Evolutionary conservation across 2,888 invertebrate species (phyloP), one percentile per base, ranked within the genome.

Genomic region (Drosophila meridionalis): DNA sequence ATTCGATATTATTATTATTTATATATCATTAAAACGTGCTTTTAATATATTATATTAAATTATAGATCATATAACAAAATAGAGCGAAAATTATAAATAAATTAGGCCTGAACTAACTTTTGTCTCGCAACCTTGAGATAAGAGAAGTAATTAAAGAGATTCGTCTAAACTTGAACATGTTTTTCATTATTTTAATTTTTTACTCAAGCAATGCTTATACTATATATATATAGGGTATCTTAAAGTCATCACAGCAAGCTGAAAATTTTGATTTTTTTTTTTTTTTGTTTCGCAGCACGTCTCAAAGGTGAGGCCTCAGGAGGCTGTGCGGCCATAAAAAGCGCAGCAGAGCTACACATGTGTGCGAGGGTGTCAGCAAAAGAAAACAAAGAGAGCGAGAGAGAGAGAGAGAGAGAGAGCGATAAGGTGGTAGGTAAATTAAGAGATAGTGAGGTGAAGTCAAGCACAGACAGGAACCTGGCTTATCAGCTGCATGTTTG

Each of bases 401-500:
- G 45, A 20, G n/a, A 38, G 38, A 9, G 32, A 0, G 30, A 28
- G 4, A 9, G 32, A 6, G 30, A 7, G 20, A 11, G 11, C 2
- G 20, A 34, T 9, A 12, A n/a, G 11, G 3, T 0, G 12, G 11
- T n/a, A 6, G 9, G 3, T 20, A 42, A 11, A 65, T 28, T 28
- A 11, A 61, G 42, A 34, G 48, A 50, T 50, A 60, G 60, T 26
- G 32, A 20, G 26, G 14, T n/a, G 11, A n/a, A 42, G 42, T 34
- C 26, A 50, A 20, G 42, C 36, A 42, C 34, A 20, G 8, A 43
- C 40, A 26, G 42, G 30, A 43, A 38, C 64, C 66, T 65, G 65
- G 63, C 83, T 86, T 85, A 87, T 88, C 86, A 78, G 62, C 70
- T 64, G 50, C 70, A 66, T 47, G 38, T n/a, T 42, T 50, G 50